Evolutionary conservation across 2,888 invertebrate species (phyloP), one percentile per base, ranked within the genome.

Genomic region (Polydrusus cervinus): DNA sequence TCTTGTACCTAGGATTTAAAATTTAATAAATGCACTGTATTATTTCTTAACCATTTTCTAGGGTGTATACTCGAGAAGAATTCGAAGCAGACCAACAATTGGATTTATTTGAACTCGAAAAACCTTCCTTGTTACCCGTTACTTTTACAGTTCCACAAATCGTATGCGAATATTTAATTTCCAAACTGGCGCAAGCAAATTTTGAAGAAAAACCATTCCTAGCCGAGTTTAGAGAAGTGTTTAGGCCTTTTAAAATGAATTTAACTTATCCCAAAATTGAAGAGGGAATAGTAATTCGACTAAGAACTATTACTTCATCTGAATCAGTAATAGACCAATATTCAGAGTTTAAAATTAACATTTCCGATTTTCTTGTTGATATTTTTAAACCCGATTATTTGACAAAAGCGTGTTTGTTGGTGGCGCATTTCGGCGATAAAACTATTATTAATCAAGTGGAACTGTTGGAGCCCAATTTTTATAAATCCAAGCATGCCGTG

Each of bases 351-450:
- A 38, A 38, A 10, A 18, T 13, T 0, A 53, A 53, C 25, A 25
- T 53, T 11, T 14, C 6, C n/a, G 40, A 53, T 38, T 16, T 53
- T 13, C 30, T 6, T 14, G 1, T 8, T n/a, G 25, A 25, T 14
- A 10, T 1, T 30, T 71, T 68, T 51, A 68, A 66, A 38, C 40
- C 71, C 0, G 71, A 74, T 45, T 40, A 67, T 18, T 34, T 71
- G 25, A 62, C 64, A 3, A 77, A 77, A 62, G 76, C 64, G 0
- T 68, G 62, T 57, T 64, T 77, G 30, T 18, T 76, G 20, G 38
- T 45, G 14, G 69, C 64, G 0, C 20, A 66, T 8, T 43, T 77
- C 16, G 62, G 67, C 10, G 43, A 71, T 25, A n/a, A 68, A 16
- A 25, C 60, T 11, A 30, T 66, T 5, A 67, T 38, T 30, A 25